Conservation (phyloP, 2,888 invertebrate genomes). For the Esperia sulphurella region DNA sequence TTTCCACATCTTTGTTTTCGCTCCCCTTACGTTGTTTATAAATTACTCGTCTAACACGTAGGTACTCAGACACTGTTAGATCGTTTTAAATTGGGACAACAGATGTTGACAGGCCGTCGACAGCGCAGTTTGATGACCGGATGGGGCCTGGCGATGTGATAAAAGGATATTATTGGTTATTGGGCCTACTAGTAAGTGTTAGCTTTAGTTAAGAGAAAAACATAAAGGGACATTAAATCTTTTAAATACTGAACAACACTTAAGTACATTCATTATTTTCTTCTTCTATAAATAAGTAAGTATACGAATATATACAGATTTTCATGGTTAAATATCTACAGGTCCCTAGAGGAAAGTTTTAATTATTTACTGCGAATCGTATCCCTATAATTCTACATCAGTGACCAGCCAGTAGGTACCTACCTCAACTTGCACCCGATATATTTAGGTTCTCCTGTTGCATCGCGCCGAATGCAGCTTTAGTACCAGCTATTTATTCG, state of each 20-base stretch:
- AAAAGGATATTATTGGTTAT: conserved; percentile 53
- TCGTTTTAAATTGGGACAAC: conserved; percentile 66
- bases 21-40: conserved; percentile 14
- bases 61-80: conserved; percentile 33
- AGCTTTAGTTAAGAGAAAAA: neutral
- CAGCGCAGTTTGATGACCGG: conserved; percentile 57
- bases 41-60: conserved; percentile 21
- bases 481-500: neutral
- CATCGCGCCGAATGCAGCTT: neutral
- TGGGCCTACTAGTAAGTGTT: conserved; percentile 23
- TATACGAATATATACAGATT: too few species aligned
- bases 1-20: neutral
- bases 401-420: too few species aligned
- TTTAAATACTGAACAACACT: too few species aligned
- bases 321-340: too few species aligned
- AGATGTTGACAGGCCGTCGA: conserved; percentile 67
- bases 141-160: conserved; percentile 54
- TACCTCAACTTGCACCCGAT: neutral
- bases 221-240: too few species aligned
- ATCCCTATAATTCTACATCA: conserved; percentile 10
- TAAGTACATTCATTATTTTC: too few species aligned
- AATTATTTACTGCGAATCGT: too few species aligned
- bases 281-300: too few species aligned
- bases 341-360: too few species aligned
- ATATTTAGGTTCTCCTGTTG: neutral